Base-by-base conservation (phyloP, 2,797 vertebrate species). In the Tokudaia muenninki region DNA sequence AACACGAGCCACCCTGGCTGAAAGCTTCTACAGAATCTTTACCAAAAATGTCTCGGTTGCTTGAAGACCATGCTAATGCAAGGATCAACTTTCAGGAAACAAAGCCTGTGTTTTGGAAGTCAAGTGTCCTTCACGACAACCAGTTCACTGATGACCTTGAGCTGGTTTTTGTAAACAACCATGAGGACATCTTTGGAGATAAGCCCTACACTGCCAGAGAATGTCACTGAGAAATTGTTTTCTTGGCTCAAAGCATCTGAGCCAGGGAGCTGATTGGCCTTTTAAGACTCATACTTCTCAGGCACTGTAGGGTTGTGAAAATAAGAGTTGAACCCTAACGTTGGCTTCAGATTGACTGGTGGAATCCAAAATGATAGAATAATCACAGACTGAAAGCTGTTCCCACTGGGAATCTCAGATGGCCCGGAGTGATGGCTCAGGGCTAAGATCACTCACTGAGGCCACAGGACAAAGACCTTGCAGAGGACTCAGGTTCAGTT, bases 121-220 rank as follows among this genome's bases (percentile, higher is more conserved):
- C 52, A 8, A 90, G 34, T 34, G 41, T 29, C 37, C 91, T 93
- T 84, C 50, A 44, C 7, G 84, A 81, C 47, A 29, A 0, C 0
- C n/a, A 8, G 41, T 22, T 78, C 74, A 24, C 24, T 17, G 84
- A 47, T 16, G 44, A 75, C 34, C 37, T 63, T 72, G 75, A 90
- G 80, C 61, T 82, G 67, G 52, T 16, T 78, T 95, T 81, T 90
- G n/a, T 70, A 83, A 93, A 87, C 50, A 83, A 34, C 34, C 59
- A 13, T 9, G 47, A 92, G 86, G 77, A 79, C 37, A 57, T 83
- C 61, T 63, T 95, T 87, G 81, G 80, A 79, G 24, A 59, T 4
- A 41, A 77, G 81, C 59, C 52, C 21, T 77, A 11, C 19, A 5
- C 26, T 80, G n/a, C 70, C 74, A 26, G 75, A 57, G 31, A 65